Evolutionary conservation across 1,140 invertebrate species (phyloP).

Genomic region (Atta colombica): DNA sequence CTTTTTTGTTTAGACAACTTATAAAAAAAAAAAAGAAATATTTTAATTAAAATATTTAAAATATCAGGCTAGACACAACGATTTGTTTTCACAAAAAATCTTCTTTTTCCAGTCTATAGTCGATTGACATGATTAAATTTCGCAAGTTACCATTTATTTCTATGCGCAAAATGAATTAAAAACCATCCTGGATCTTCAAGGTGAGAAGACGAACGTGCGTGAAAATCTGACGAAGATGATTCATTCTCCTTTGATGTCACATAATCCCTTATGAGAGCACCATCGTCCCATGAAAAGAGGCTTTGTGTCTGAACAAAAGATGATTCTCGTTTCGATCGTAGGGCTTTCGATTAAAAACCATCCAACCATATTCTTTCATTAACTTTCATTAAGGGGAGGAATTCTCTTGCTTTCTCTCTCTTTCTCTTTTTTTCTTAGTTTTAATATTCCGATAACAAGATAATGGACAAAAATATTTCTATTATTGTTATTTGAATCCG

Average conservation of each 20-base stretch:
- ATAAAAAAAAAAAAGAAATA: background rate
- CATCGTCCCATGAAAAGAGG: slow-evolving; percentile 40
- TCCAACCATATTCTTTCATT: background rate
- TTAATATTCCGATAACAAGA: background rate
- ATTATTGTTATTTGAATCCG: background rate
- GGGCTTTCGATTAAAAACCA: slow-evolving; percentile 8
- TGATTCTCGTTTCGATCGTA: slow-evolving; percentile 26
- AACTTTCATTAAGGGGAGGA: background rate
- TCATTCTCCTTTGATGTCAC: slow-evolving; percentile 49
- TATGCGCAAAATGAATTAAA: slow-evolving; percentile 53
- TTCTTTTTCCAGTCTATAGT: background rate
- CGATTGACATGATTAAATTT: background rate
- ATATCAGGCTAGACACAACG: background rate
- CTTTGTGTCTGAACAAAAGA: slow-evolving; percentile 50
- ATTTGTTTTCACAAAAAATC: background rate
- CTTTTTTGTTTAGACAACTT: background rate
- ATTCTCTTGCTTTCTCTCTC: background rate
- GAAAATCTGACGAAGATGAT: slow-evolving; percentile 60
- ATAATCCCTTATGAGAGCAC: slow-evolving; percentile 62
- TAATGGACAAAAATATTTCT: background rate
- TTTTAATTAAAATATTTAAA: background rate
- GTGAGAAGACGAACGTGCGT: slow-evolving; percentile 53
- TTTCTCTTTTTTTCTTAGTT: background rate
- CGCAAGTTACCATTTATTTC: slow-evolving; percentile 10
- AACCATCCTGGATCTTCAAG: slow-evolving; percentile 28